A percentile compares a stretch with the other conserved stretches of the same genome.
Conservation (phyloP, 2,113 vertebrate species). For the Thamnophis sirtalis region DNA sequence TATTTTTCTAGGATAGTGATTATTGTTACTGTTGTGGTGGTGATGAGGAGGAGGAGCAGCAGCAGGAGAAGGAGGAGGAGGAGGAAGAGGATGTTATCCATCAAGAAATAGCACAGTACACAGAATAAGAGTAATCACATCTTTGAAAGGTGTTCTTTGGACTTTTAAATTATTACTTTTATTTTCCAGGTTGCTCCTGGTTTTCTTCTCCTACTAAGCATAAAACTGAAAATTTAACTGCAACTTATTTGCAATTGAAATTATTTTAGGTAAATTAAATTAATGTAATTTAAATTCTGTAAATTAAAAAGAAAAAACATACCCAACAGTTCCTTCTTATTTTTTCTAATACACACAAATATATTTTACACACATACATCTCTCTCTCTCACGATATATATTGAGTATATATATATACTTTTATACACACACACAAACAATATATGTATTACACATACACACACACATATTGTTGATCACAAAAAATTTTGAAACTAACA, state of each 20-base stretch:
- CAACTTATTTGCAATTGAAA: neutral
- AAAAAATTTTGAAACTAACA: no score
- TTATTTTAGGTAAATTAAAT: neutral
- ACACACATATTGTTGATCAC: no score
- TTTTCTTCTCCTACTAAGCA: neutral
- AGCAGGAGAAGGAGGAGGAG: neutral
- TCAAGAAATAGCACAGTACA: neutral
- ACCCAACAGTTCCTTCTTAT: neutral
- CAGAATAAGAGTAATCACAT: neutral
- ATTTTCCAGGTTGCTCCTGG: neutral
- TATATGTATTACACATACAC: no score
- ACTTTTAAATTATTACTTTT: neutral
- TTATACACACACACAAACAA: no score
- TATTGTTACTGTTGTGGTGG: neutral
- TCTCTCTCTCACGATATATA: no score
- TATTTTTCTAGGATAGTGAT: neutral
- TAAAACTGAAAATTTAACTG: neutral
- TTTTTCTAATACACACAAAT: neutral
- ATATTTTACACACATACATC: no score
- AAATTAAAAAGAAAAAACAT: neutral
- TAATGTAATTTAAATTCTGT: neutral
- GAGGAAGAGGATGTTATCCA: neutral
- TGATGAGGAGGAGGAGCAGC: neutral
- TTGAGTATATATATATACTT: no score
- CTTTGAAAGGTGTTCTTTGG: neutral